Evolutionary conservation across 2,113 vertebrate genomes (phyloP).

Genomic region (Halcyon malimbica): DNA sequence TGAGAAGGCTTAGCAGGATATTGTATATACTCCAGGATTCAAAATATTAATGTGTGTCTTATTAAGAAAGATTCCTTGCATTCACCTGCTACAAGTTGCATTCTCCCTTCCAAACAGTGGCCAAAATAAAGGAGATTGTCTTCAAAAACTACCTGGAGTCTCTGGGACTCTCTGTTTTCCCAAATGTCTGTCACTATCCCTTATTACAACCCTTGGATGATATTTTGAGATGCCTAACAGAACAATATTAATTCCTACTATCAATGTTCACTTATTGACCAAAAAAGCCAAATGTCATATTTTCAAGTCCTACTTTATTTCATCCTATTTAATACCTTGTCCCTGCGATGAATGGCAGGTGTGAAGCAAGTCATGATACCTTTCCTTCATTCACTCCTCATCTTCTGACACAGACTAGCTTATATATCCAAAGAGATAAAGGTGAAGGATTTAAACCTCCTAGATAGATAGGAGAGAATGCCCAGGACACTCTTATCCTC

Average conservation of each 20-base stretch:
- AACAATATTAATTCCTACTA: not conserved
- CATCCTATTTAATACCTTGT: not conserved
- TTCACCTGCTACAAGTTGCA: not conserved
- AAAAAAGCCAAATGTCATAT: not conserved
- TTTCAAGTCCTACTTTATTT: not conserved
- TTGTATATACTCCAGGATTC: not conserved
- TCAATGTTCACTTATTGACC: not conserved
- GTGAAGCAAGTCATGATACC: not conserved
- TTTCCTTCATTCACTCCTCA: not conserved
- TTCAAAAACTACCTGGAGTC: not conserved
- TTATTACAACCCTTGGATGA: not conserved
- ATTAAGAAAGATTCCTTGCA: not conserved
- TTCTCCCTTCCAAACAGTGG: not conserved
- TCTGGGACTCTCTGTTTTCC: not conserved
- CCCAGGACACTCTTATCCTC: not conserved
- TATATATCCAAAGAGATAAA: not conserved
- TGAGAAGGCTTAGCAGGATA: not conserved
- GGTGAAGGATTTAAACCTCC: not conserved
- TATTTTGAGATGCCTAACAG: not conserved
- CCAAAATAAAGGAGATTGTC: not conserved
- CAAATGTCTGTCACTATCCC: not conserved
- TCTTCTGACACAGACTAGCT: not conserved
- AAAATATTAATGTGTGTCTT: not conserved
- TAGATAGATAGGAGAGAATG: not conserved
- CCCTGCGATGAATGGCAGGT: not conserved